These are phyloP conservation scores for Callimico goeldii DNA, from an alignment of 2,797 vertebrate genomes.

Conservation along the genomic window DNA sequence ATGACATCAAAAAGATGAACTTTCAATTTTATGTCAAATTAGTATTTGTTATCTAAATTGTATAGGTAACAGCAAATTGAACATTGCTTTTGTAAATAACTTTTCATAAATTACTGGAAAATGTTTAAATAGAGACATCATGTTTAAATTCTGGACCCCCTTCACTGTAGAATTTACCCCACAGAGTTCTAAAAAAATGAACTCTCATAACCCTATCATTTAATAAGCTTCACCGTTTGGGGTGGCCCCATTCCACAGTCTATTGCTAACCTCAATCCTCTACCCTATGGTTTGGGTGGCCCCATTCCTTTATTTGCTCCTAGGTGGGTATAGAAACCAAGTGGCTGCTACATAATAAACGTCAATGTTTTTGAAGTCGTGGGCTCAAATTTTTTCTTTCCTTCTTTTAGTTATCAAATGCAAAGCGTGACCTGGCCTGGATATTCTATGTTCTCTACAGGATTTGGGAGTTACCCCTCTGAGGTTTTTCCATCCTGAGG, in stretches of 20 bases:
- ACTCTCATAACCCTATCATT: neutral
- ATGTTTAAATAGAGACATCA: neutral
- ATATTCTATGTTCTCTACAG: neutral
- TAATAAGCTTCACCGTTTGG: neutral
- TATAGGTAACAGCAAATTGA: neutral
- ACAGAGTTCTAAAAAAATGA: neutral
- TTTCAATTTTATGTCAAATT: conserved; percentile 41
- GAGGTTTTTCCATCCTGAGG: neutral
- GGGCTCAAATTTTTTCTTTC: neutral
- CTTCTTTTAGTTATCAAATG: neutral
- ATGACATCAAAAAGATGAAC: neutral
- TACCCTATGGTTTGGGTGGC: neutral
- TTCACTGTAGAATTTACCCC: neutral
- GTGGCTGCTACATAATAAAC: neutral
- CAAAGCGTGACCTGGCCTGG: neutral
- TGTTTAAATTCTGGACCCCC: neutral
- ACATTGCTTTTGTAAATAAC: neutral
- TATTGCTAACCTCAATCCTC: neutral
- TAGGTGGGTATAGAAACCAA: neutral
- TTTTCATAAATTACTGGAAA: conserved; percentile 20
- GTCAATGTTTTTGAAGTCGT: neutral
- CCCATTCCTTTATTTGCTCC: neutral
- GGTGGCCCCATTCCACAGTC: neutral
- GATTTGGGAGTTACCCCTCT: neutral
- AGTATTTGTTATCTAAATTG: neutral